Base-by-base conservation (phyloP, 2,113 vertebrate genomes). In the Colinus virginianus region DNA sequence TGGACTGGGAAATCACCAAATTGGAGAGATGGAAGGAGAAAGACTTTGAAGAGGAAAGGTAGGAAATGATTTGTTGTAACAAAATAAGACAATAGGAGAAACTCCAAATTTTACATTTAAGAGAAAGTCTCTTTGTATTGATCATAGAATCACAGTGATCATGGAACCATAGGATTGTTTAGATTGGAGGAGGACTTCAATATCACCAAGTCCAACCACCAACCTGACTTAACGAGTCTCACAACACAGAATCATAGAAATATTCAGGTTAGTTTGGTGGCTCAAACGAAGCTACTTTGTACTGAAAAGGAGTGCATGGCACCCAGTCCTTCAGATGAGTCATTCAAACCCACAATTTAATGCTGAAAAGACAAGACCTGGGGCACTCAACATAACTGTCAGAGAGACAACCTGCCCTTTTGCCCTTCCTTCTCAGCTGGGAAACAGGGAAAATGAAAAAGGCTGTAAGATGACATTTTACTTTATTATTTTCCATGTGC, bases 321-420 rank as follows among this genome's bases (percentile, higher is more conserved):
- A 71, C 10, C 11, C n/a, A 59, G 16, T 3, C 38, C 28, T 18
- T 68, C 83, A 63, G 62, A 68, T 23, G 23, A 45, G 6, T 16
- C 58, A 22, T 71, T 21, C 1, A 1, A 89, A 67, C 2, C 18
- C 22, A 36, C 9, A 56, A 9, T 55, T 89, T 75, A 7, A 20
- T 51, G 30, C 14, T 43, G 40, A 42, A 88, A 87, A 63, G 19
- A 16, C 62, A 28, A 55, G 34, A 15, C 5, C 1, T 2, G 10
- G 32, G 83, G 20, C 36, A 55, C 5, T 10, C 11, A 36, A 11
- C 0, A 1, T 32, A 49, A 18, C 26, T 38, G 21, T 15, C 49
- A 46, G 28, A 59, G 34, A 22, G 4, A 28, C 9, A 80, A 26
- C 6, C 32, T 28, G 23, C 19, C 5, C 16, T 58, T n/a, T 36